Conservation (phyloP, 2,797 vertebrate species). For the Heteromormyrus szaboi region DNA sequence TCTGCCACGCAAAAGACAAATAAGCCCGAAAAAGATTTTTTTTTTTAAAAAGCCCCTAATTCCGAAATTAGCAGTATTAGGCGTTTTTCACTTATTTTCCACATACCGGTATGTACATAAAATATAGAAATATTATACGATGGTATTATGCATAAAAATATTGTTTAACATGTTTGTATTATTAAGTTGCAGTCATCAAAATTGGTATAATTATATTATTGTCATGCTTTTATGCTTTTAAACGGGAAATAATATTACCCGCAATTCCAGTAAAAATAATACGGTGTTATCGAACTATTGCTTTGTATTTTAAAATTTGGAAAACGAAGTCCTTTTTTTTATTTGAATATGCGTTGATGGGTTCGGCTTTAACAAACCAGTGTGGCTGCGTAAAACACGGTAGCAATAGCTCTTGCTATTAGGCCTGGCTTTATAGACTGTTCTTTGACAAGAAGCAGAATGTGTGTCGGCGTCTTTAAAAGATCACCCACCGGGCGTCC, state of each 20-base stretch:
- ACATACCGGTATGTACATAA: not conserved
- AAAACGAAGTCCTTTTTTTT: not conserved
- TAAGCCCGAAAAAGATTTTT: not conserved
- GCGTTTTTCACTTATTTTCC: not conserved
- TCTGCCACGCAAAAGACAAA: not conserved
- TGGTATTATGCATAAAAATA: not conserved
- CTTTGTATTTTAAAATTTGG: not conserved
- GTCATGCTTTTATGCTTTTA: not conserved
- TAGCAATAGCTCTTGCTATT: not conserved
- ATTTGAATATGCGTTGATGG: not conserved
- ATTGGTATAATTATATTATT: not conserved
- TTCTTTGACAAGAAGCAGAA: not conserved
- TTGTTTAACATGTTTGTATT: not conserved
- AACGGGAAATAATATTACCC: not conserved
- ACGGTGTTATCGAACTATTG: not conserved
- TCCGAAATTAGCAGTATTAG: not conserved
- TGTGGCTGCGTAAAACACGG: not conserved
- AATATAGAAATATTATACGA: not conserved
- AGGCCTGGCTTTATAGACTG: not conserved
- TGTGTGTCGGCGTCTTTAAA: constrained; percentile 13
- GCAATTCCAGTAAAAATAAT: not conserved
- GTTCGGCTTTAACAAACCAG: not conserved
- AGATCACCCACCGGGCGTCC: constrained; percentile 14
- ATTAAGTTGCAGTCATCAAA: not conserved
- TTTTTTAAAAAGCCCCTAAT: not conserved